Base-by-base conservation (phyloP, 1,140 invertebrate genomes). In the Helicoverpa zea region DNA sequence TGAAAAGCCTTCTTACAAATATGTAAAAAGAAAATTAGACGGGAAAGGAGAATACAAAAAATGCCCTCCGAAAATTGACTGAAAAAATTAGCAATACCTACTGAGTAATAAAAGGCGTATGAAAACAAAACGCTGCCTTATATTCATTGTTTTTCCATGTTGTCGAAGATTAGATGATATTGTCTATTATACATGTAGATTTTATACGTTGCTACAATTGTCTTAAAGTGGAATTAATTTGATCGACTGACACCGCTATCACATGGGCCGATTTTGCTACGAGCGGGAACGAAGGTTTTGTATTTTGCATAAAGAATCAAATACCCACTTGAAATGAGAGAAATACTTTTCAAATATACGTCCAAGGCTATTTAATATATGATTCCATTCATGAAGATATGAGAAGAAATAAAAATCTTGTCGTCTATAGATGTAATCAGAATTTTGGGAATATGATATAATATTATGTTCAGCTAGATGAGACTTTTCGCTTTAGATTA, bases 161-260 rank as follows among this genome's bases (percentile, higher is more conserved):
- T 56, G 58, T 73, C 54, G 52, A n/a, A 58, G 70, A 73, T 73
- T 30, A 58, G 70, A 73, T 73, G 43, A 73, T 73, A 73, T 43
- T 43, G 23, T 72, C 14, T 49, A 72, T 56, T 35, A 72, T 72
- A 51, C 68, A 73, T 73, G 68, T 56, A 72, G 13, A 72, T 72
- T 58, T 43, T 73, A 47, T 73, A 56, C 29, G 68, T 12, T 35
- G 10, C n/a, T 58, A 12, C 49, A 43, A 52, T 13, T 51, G 35
- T 58, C 56, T 29, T 54, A 72, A 54, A 3, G 23, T n/a, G 54
- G 49, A 30, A 72, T 56, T 29, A 58, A 73, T 72, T 72, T 54
- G 68, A 72, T 52, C 68, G 30, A 23, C 23, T 23, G 23, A 23
- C 23, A 23, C 23, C 2, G 23, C 23, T 23, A 1, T 23, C 23